A percentile compares a stretch with the other conserved stretches of the same genome.
Conservation (phyloP, 2,888 invertebrate genomes). For the Zonitis immaculata region DNA sequence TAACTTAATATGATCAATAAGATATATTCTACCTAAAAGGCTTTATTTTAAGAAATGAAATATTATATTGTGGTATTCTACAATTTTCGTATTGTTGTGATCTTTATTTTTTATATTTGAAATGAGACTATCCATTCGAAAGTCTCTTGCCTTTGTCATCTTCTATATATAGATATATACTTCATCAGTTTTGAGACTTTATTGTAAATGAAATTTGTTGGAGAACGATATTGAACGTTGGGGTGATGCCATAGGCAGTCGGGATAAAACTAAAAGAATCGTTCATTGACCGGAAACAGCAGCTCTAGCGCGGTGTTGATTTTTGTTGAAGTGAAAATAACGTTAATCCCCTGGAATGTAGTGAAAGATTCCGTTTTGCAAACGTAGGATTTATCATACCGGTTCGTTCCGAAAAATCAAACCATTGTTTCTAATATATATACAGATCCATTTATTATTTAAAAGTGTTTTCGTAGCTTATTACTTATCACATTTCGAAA, state of each 20-base stretch:
- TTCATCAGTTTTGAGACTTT: not conserved
- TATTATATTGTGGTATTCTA: not conserved
- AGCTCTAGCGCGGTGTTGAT: slow-evolving; percentile 29
- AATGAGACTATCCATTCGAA: not conserved
- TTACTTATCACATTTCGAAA: no score
- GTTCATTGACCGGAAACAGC: slow-evolving; percentile 33
- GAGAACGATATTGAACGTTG: slow-evolving; percentile 28
- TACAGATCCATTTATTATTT: no score
- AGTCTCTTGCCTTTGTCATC: no score
- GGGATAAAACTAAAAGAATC: slow-evolving; percentile 30
- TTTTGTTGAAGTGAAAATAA: slow-evolving; percentile 28
- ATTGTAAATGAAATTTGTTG: slow-evolving; percentile 16
- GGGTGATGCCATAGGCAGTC: slow-evolving; percentile 23
- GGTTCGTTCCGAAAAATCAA: no score
- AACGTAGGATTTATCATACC: not conserved
- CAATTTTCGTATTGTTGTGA: not conserved
- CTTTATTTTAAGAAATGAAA: not conserved
- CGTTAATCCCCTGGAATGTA: slow-evolving; percentile 24
- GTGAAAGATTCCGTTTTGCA: slow-evolving; percentile 7
- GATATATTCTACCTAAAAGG: not conserved
- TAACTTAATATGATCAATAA: not conserved
- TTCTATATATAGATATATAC: no score
- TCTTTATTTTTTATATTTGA: not conserved
- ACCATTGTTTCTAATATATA: no score
- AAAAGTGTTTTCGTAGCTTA: no score